Conservation (phyloP, 1,140 invertebrate genomes). For the Drosophila neocordata region DNA sequence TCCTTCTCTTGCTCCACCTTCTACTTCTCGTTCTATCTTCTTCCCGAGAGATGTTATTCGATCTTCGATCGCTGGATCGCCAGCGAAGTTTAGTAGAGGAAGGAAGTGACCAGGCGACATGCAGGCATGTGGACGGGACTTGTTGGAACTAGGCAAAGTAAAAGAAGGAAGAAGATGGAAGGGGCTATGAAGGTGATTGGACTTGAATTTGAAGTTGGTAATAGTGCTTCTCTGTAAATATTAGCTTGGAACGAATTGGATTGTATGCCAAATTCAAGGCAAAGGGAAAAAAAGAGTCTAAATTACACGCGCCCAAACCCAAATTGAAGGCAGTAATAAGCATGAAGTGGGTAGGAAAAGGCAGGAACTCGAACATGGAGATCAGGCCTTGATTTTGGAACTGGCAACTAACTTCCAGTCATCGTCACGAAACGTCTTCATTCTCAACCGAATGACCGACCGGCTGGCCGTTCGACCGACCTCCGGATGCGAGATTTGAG, state of each 20-base stretch:
- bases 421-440: slow-evolving; percentile 81
- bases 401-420: slow-evolving; percentile 54
- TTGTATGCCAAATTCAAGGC: slow-evolving; percentile 77
- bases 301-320: slow-evolving; percentile 76
- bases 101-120: slow-evolving; percentile 54
- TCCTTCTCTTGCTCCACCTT: slow-evolving; percentile 20
- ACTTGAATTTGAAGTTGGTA: slow-evolving; percentile 14
- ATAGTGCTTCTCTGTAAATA: slow-evolving; percentile 55
- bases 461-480: slow-evolving; percentile 44
- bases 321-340: slow-evolving; percentile 80
- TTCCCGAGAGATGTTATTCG: slow-evolving; percentile 57
- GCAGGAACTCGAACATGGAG: slow-evolving; percentile 23
- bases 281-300: slow-evolving; percentile 37
- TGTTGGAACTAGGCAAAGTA: slow-evolving; percentile 34
- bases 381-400: slow-evolving; percentile 5
- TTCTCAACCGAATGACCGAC: slow-evolving; percentile 30
- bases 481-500: slow-evolving; percentile 61
- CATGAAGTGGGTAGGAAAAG: slow-evolving; percentile 60
- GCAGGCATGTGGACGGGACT: slow-evolving; percentile 43
- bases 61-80: slow-evolving; percentile 45
- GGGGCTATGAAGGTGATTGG: not conserved
- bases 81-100: slow-evolving; percentile 49
- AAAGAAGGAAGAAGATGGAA: slow-evolving; percentile 10
- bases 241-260: slow-evolving; percentile 60
- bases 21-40: not conserved